Conservation (phyloP, 1,140 invertebrate genomes). For the Bombus impatiens region DNA sequence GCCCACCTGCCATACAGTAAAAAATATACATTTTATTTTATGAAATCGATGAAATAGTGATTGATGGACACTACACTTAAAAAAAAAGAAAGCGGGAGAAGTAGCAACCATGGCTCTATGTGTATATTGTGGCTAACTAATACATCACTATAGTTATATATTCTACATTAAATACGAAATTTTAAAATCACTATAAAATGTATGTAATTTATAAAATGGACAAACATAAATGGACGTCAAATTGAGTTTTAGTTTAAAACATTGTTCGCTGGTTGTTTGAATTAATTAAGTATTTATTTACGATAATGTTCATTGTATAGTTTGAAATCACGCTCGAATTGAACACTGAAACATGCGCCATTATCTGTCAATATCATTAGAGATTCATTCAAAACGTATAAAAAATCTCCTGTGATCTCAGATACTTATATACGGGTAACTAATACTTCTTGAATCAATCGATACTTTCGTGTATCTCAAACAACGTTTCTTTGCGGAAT, state of each 20-base stretch:
- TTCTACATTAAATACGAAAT: background rate
- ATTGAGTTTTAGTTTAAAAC: background rate
- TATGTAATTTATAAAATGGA: background rate
- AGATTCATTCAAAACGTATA: too few relatives aligned
- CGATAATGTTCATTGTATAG: background rate
- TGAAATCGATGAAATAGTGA: background rate
- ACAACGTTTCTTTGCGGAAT: background rate
- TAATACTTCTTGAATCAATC: background rate
- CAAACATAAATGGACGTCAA: background rate
- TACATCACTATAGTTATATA: background rate
- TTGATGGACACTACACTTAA: background rate
- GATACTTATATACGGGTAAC: too few relatives aligned
- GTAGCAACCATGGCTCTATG: background rate
- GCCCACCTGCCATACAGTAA: slow-evolving; percentile 84
- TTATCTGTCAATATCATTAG: background rate
- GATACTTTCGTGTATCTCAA: background rate
- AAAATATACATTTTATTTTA: background rate
- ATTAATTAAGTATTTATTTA: background rate
- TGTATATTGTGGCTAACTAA: background rate
- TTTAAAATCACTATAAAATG: background rate
- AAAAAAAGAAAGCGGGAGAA: background rate
- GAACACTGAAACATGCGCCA: background rate
- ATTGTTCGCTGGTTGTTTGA: background rate
- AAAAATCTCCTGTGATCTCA: too few relatives aligned
- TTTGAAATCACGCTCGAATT: background rate